Percentiles rank a stretch among this genome's conserved stretches.
Conservation (phyloP, 1,140 invertebrate species). For the Ceratosolen solmsi region DNA sequence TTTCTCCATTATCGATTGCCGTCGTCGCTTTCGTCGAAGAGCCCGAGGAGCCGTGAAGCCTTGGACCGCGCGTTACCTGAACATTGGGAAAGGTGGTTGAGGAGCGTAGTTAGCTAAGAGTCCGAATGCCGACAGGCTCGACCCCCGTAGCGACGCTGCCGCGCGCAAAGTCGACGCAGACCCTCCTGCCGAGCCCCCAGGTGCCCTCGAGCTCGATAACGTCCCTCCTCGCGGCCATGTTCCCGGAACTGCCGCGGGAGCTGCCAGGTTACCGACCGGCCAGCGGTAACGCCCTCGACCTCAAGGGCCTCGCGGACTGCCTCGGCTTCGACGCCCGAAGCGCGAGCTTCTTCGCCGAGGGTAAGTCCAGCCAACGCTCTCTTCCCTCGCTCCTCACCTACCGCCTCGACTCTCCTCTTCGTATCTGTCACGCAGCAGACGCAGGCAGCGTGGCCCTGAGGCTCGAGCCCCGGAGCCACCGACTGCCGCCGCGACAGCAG, state of each 20-base stretch:
- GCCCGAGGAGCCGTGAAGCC: too few species aligned
- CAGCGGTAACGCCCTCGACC: conserved; percentile 61
- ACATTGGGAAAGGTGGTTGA: too few species aligned
- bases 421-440: background rate
- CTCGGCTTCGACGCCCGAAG: conserved; percentile 59
- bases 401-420: background rate
- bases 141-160: conserved; percentile 59
- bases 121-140: conserved; percentile 18
- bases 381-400: background rate
- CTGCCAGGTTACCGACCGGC: conserved; percentile 66
- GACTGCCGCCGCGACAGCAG: conserved; percentile 58
- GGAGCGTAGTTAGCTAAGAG: too few species aligned
- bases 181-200: conserved; percentile 59
- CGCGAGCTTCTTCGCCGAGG: conserved; percentile 54
- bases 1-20: too few species aligned
- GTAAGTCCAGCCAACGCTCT: conserved; percentile 43
- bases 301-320: conserved; percentile 61
- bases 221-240: conserved; percentile 69
- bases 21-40: too few species aligned
- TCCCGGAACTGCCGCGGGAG: conserved; percentile 65
- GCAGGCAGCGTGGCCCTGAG: background rate
- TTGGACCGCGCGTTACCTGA: too few species aligned
- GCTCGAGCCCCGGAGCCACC: conserved; percentile 64
- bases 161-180: conserved; percentile 69
- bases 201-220: conserved; percentile 66